Base-by-base conservation (phyloP, 2,797 vertebrate species). In the Psittacula echo region DNA sequence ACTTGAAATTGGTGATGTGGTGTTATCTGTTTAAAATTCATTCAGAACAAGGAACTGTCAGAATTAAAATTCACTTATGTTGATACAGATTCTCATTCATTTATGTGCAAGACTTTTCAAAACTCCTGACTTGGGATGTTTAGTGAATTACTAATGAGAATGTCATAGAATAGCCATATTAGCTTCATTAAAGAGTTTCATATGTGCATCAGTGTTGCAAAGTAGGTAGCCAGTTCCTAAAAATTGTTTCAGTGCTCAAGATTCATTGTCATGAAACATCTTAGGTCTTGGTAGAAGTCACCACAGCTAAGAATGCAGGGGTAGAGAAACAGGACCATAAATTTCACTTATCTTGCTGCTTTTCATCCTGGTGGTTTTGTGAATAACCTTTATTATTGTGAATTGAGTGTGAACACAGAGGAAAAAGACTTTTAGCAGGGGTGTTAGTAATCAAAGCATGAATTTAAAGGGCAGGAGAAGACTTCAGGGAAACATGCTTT, bases 301-400 rank as follows among this genome's bases (percentile, higher is more conserved):
- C 47, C 29, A 34, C 3, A 11, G 32, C n/a, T 67, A 81, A 74
- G 34, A 47, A 85, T 53, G 15, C 37, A 72, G 62, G 39, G 26
- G 17, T 39, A 32, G 34, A 85, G 26, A 32, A 41, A 29, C 18
- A 65, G 50, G 89, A 54, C 32, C 2, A 1, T 32, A 21, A 44
- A n/a, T 53, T 51, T 89, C 26, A 19, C 34, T 83, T 42, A 7
- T 47, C 0, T 6, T 1, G 0, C 13, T 1, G 0, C 17, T 53
- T 85, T n/a, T 88, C 13, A 21, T 72, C 22, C 42, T 65, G 13
- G 42, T 82, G 48, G 48, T 68, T 94, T 88, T 84, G 70, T 3
- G 5, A 34, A 61, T 45, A 56, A 77, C 23, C 10, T 67, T 66
- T 82, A 45, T 56, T 89, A 22, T 29, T 77, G 44, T 53, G 47